phyloP scores from a whole-genome alignment of 2,113 vertebrate genomes.

The Peromyscus californicus region DNA sequence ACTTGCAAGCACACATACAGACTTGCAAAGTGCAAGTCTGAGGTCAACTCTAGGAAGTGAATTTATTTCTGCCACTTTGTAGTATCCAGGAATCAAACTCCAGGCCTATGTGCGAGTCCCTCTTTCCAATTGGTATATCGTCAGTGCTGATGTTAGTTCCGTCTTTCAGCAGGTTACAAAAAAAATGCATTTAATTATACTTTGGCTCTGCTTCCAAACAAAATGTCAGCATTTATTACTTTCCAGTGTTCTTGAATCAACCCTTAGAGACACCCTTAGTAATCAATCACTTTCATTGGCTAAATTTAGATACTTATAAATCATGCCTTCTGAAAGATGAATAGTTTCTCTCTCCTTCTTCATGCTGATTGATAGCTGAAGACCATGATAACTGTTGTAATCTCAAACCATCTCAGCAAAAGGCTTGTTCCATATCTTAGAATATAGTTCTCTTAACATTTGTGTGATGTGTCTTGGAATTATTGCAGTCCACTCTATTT shows the following conservation, averaged over 20 bases:
- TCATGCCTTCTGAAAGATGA: not conserved
- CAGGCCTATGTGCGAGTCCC: too few relatives aligned
- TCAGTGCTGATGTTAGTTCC: not conserved
- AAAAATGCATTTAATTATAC: not conserved
- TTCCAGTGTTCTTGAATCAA: not conserved
- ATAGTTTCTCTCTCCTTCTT: not conserved
- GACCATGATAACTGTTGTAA: not conserved
- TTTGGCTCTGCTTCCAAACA: not conserved
- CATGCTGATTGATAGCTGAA: not conserved
- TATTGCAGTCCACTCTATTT: not conserved
- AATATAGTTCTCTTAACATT: not conserved
- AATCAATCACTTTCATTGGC: not conserved
- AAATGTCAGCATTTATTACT: not conserved
- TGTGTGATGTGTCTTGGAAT: not conserved
- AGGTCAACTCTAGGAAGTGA: not conserved
- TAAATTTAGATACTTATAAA: not conserved
- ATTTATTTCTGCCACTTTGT: not conserved
- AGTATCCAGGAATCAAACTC: not conserved
- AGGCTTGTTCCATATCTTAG: not conserved
- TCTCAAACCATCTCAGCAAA: not conserved
- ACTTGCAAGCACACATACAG: not conserved
- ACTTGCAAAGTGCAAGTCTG: not conserved
- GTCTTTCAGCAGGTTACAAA: not conserved
- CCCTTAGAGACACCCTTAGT: not conserved
- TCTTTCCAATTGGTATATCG: not conserved